These are phyloP conservation scores for Columbina picui DNA, from an alignment of 2,113 vertebrate species.

Conservation along the genomic window DNA sequence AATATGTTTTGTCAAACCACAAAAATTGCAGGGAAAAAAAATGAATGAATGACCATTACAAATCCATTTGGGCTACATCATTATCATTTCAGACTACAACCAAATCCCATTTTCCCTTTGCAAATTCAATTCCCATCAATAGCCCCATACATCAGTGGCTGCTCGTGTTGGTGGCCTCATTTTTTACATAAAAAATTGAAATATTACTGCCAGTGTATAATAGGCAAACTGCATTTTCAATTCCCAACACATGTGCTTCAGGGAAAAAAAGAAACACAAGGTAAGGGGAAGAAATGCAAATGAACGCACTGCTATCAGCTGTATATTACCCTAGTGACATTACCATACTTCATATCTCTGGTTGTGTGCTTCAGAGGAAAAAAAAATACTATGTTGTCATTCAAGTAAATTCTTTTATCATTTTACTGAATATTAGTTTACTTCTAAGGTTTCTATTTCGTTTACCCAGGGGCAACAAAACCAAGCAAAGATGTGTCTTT, in stretches of 20 bases:
- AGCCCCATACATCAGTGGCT: constrained; percentile 78
- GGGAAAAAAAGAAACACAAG: constrained; percentile 31
- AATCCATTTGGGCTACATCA: constrained; percentile 84
- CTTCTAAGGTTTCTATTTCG: constrained; percentile 24
- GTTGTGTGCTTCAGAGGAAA: constrained; percentile 4
- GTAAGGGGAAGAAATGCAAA: constrained; percentile 71
- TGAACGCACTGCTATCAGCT: constrained; percentile 65
- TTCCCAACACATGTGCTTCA: constrained; percentile 70
- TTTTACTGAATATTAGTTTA: constrained; percentile 52
- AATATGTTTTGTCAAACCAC: constrained; percentile 75
- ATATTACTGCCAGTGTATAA: constrained; percentile 76
- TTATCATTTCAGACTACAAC: constrained; percentile 83
- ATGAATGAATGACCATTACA: constrained; percentile 84
- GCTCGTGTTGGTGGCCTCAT: constrained; percentile 74
- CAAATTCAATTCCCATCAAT: constrained; percentile 85
- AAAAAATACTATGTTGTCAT: constrained; percentile 27
- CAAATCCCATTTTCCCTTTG: constrained; percentile 88
- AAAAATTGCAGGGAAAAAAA: constrained; percentile 64
- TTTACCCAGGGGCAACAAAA: constrained; percentile 21
- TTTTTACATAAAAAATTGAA: constrained; percentile 75
- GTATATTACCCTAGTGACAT: constrained; percentile 60
- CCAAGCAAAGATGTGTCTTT: neutral
- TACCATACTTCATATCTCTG: constrained; percentile 54
- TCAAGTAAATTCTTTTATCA: constrained; percentile 44
- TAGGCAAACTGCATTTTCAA: constrained; percentile 75